Base-by-base conservation (phyloP, 2,797 vertebrate species). In the Gymnocypris eckloni region DNA sequence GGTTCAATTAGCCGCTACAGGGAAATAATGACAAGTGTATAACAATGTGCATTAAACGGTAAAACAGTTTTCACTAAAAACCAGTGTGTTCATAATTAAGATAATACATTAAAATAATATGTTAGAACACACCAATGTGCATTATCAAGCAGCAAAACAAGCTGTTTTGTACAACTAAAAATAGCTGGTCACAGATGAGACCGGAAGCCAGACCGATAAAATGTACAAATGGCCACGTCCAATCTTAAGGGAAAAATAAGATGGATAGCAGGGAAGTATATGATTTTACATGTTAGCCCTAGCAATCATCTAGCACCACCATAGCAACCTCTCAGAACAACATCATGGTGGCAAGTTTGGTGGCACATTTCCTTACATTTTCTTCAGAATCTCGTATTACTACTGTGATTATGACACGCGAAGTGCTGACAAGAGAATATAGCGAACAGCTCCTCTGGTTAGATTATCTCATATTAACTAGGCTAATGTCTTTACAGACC, bases 391-490 rank as follows among this genome's bases (percentile, higher is more conserved):
- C 56, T 79, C 77, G 28, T 6, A 69, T 81, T 76, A 76, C 43
- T n/a, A 50, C 43, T 22, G 16, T 8, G 13, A 28, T 45, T 75
- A 64, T 61, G 16, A 12, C 54, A 25, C 45, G 39, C 7, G 22
- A 70, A 10, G 20, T 41, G 37, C 33, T 82, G 50, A 56, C 69
- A 75, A 22, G 81, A 45, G 52, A 81, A 39, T 41, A 25, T 41
- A 72, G 81, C 59, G 69, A 82, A 28, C n/a, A 45, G 15, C 93
- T 93, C 91, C 93, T 94, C 94, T 94, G 94, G 95, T 92, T 94
- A 92, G 90, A 89, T 90, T 84, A 92, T 76, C 28, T 83, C 82
- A 67, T 52, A 52, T 76, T 83, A 75, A 75, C 39, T 43, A 61
- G 70, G 81, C 54, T 82, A 73, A 82, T 39, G 33, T 43, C 81